Conservation (phyloP, 2,888 invertebrate species). For the Sycophila texana region DNA sequence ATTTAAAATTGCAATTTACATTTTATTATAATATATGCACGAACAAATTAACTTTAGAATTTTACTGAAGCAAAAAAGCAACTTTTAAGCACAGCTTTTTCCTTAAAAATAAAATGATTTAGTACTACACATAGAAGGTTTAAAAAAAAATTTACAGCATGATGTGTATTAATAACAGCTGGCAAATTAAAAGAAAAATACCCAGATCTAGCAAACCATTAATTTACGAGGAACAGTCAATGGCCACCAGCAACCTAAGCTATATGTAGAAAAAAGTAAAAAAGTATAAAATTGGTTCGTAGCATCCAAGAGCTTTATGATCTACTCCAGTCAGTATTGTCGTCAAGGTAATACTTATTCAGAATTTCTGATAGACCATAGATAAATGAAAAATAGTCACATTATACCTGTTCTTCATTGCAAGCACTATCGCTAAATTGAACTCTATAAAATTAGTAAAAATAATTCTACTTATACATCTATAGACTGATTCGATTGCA, state of each 20-base stretch:
- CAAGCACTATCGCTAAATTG: too few relatives aligned
- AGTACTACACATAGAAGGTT: slow-evolving; percentile 6
- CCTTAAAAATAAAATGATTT: slow-evolving; percentile 11
- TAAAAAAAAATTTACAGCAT: not conserved
- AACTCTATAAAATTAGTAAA: too few relatives aligned
- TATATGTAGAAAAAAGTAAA: slow-evolving; percentile 23
- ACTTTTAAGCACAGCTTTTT: slow-evolving; percentile 11
- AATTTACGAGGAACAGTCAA: slow-evolving; percentile 8
- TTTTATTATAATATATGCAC: too few relatives aligned
- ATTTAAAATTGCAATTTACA: too few relatives aligned
- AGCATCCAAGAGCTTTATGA: too few relatives aligned
- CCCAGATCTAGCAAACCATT: slow-evolving; percentile 24
- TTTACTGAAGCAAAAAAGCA: too few relatives aligned
- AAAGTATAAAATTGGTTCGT: not conserved
- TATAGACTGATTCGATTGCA: too few relatives aligned
- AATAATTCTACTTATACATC: too few relatives aligned
- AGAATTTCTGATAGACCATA: not conserved
- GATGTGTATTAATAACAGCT: slow-evolving; percentile 24
- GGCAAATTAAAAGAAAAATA: slow-evolving; percentile 28
- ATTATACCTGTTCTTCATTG: too few relatives aligned
- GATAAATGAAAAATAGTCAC: not conserved
- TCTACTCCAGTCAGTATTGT: too few relatives aligned
- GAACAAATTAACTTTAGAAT: too few relatives aligned
- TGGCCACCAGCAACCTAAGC: slow-evolving; percentile 42
- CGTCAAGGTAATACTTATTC: too few relatives aligned